Base-by-base conservation (phyloP, 2,888 invertebrate genomes). In the Mesoligia furuncula region DNA sequence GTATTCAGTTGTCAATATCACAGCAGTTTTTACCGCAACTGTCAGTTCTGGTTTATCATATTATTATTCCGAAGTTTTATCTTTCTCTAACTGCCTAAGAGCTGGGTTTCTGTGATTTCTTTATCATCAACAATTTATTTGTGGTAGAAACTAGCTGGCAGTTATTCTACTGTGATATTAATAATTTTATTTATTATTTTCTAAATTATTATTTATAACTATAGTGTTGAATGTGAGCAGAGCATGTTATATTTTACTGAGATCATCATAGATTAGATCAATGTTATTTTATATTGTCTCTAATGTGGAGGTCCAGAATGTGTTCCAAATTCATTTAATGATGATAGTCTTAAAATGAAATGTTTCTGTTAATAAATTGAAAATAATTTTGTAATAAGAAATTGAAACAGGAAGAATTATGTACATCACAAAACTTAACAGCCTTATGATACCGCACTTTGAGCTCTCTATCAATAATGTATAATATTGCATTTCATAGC, bases 121-220 rank as follows among this genome's bases (percentile, higher is more conserved):
- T 39, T 64, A 62, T 59, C 69, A 78, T 70, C 66, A 75, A 71
- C 39, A 68, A 84, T 36, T 59, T n/a, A 83, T 83, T 85, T 85
- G 83, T 85, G 89, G 66, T 85, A 89, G 87, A 90, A 90, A 90
- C 90, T 91, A 90, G 95, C 95, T 95, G 96, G 93, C 96, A 95
- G 95, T 95, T 95, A 91, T 90, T 94, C 96, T 96, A 95, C 94
- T 96, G 96, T 96, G 96, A 96, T 96, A 96, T 96, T 96, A 92
- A 96, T 96, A 95, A 95, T 95, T 94, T 89, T 95, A 95, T 96
- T 96, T 96, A 95, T 95, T 94, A 93, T 93, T 94, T 94, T 93
- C 91, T 95, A 95, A 94, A 94, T 94, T 95, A 95, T 95, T 94
- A 95, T 95, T 95, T 95, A 93, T 94, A 92, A 89, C 83, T 93